Evolutionary conservation across 1,140 invertebrate species (phyloP).

Genomic region (Ridgeia piscesae): DNA sequence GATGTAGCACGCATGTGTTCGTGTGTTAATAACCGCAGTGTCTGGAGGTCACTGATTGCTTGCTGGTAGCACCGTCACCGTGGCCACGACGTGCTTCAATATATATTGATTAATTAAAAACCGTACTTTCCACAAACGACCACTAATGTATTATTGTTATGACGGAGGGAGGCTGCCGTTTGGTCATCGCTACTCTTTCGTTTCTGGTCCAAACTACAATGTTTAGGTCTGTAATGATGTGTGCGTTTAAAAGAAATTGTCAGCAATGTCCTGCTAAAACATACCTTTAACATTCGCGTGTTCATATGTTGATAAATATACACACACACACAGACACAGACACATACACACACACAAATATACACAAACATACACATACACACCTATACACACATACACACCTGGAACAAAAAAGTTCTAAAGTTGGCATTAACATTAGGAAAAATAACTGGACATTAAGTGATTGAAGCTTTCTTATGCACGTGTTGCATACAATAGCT

Average conservation of each 20-base stretch:
- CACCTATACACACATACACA: too few species aligned
- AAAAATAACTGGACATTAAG: too few species aligned
- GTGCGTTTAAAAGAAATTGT: neutral
- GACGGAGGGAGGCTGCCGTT: neutral
- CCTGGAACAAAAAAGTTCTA: too few species aligned
- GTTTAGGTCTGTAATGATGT: neutral
- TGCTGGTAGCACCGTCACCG: neutral
- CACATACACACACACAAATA: too few species aligned
- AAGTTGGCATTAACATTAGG: too few species aligned
- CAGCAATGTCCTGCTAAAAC: neutral
- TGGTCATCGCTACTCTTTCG: neutral
- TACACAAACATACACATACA: too few species aligned
- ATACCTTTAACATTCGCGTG: neutral
- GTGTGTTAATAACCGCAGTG: neutral
- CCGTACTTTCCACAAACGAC: neutral
- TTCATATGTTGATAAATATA: neutral
- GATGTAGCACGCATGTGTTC: too few species aligned
- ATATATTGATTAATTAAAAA: neutral
- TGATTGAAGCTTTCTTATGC: too few species aligned
- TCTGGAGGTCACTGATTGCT: neutral
- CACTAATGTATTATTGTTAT: neutral
- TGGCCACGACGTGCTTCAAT: neutral
- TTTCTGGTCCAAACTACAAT: neutral
- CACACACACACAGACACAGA: too few species aligned
- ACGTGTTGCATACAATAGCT: too few species aligned